Conservation (phyloP, 2,797 vertebrate species). For the Lophotriccus pileatus region DNA sequence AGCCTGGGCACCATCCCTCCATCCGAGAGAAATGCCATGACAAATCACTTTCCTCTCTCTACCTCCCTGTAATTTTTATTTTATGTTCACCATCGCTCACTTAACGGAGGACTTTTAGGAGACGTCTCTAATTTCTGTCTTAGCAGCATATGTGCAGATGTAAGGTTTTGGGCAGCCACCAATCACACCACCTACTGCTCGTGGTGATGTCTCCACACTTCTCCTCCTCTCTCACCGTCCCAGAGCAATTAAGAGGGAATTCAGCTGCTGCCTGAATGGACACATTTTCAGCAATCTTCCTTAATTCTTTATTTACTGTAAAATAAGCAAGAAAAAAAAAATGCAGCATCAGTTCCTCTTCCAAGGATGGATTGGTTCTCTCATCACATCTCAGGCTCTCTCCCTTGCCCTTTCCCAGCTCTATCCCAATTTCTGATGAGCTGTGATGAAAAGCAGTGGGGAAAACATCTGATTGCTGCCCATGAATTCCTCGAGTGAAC, state of each 20-base stretch:
- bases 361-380: background rate
- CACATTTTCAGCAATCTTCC: constrained; percentile 37
- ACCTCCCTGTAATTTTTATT: background rate
- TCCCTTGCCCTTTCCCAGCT: background rate
- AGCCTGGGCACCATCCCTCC: background rate
- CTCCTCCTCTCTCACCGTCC: background rate
- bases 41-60: background rate
- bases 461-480: background rate
- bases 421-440: background rate
- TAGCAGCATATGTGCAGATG: background rate
- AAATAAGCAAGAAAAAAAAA: background rate
- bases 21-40: background rate
- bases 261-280: constrained; percentile 51
- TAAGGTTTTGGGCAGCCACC: background rate
- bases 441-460: background rate
- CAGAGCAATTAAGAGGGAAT: constrained; percentile 1
- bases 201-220: background rate
- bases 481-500: background rate
- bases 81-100: background rate
- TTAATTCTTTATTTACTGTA: constrained; percentile 42
- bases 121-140: background rate
- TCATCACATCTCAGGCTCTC: background rate
- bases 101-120: background rate
- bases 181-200: background rate
- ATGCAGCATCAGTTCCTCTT: background rate